Conservation (phyloP, 2,888 invertebrate genomes). For the Glyphotaelius pellucidus region DNA sequence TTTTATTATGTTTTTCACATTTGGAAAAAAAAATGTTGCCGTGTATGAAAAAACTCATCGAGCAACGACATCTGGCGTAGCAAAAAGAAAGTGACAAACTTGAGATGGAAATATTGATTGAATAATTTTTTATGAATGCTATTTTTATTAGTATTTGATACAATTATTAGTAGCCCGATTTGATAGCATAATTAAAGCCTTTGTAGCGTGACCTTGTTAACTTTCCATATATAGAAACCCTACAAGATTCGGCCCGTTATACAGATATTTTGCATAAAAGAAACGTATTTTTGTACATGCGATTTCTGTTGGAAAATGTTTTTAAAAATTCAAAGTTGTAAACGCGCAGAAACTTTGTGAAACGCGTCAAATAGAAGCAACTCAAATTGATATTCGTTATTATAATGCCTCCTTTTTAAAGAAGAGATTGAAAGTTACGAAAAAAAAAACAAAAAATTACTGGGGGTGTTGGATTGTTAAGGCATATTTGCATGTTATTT, state of each 20-base stretch:
- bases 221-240: conserved; percentile 49
- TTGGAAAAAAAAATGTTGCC: neutral
- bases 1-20: neutral
- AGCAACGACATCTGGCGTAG: neutral
- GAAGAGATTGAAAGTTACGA: neutral
- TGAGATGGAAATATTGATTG: neutral
- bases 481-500: neutral
- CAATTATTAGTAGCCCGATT: neutral
- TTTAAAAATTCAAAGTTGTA: neutral
- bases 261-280: conserved; percentile 38
- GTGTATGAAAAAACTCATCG: neutral
- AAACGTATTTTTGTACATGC: conserved; percentile 43
- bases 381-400: neutral
- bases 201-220: conserved; percentile 54
- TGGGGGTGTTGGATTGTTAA: neutral
- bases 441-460: neutral
- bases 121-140: neutral
- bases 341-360: neutral
- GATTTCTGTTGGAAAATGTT: neutral
- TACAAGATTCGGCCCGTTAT: neutral
- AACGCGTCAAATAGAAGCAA: neutral
- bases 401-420: neutral
- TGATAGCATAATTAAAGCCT: conserved; percentile 35
- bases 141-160: neutral
- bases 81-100: neutral